Conservation (phyloP, 2,113 vertebrate species). For the Callorhinus ursinus region DNA sequence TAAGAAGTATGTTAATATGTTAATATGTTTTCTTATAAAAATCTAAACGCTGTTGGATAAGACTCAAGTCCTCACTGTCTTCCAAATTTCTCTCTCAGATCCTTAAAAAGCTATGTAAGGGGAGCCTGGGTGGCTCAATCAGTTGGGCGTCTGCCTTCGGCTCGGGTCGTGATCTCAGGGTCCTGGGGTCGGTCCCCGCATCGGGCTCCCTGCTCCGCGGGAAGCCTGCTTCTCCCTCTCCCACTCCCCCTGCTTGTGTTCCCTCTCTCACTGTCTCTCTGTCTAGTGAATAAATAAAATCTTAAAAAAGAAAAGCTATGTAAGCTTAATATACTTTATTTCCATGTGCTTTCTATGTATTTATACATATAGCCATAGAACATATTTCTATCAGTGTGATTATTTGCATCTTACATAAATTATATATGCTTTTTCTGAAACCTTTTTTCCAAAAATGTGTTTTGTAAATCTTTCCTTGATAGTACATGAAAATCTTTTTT, state of each 20-base stretch:
- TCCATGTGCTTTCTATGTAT: background rate
- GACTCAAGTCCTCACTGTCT: background rate
- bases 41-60: background rate
- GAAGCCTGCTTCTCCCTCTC: too few relatives aligned
- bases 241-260: too few relatives aligned
- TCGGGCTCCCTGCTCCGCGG: too few relatives aligned
- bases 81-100: background rate
- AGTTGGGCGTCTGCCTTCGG: too few relatives aligned
- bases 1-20: background rate
- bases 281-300: too few relatives aligned
- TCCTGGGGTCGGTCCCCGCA: too few relatives aligned
- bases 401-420: background rate
- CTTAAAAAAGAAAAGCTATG: background rate
- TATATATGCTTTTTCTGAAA: background rate
- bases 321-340: background rate
- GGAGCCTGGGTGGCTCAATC: too few relatives aligned
- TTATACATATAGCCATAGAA: background rate
- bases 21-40: background rate
- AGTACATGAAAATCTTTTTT: background rate
- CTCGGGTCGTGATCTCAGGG: too few relatives aligned
- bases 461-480: background rate
- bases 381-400: background rate
- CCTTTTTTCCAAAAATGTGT: background rate
- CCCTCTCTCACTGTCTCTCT: too few relatives aligned
- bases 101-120: background rate